Evolutionary conservation across 2,113 vertebrate genomes (phyloP), one percentile per base, ranked within the genome.

Genomic region (Osmerus mordax): DNA sequence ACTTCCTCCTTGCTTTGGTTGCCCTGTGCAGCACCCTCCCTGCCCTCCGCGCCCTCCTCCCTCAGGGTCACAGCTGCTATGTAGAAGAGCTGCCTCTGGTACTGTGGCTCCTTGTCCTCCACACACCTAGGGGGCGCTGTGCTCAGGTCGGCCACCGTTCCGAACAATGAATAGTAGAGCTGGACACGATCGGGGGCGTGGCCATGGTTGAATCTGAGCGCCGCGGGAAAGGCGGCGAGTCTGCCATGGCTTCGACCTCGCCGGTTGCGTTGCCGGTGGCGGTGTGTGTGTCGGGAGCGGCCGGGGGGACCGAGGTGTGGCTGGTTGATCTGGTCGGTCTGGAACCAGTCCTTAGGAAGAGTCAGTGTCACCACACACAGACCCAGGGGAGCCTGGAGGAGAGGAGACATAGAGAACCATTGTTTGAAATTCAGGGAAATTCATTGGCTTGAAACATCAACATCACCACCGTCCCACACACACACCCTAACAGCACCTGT

Each of bases 91-190:
- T 86, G 79, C 59, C 78, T 81, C 73, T 90, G 88, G n/a, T 80
- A 84, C 12, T 66, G 79, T 29, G 77, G 36, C 2, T 5, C 28
- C 59, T 54, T 72, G 19, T 87, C 85, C 65, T 85, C 86, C 36
- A 63, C 52, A 73, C 91, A 91, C 53, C 71, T 75, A 52, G 61
- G 4, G 64, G 76, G 51, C 21, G 81, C 75, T 8, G 60, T 59
- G 28, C 87, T 16, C 9, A 67, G 15, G 58, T 77, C 28, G 0
- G 69, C 63, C 12, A 65, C 55, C 2, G 74, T 58, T 64, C 82
- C 75, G 9, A 74, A 78, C 12, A 67, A 85, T 8, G 89, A 89
- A 72, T 89, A 92, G 72, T 89, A 92, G 16, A 92, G 90, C 53
- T 90, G 88, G 53, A 92, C 81, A 15, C 79, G 81, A 73, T 82